phyloP scores from a whole-genome alignment of 2,797 vertebrate genomes.

The Uromys caudimaculatus region DNA sequence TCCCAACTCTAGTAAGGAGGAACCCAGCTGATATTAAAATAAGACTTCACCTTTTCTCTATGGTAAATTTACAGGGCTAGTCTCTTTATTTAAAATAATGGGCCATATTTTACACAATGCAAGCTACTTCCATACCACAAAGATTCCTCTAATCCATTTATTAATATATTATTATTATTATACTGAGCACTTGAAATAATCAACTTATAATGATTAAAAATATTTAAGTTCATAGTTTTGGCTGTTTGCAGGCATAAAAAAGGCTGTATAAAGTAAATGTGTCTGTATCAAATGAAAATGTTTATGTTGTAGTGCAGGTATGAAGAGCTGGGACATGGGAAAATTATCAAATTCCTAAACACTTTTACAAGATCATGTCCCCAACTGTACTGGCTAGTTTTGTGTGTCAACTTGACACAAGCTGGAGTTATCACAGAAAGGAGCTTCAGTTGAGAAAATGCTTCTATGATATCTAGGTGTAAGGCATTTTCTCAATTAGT shows the following conservation, averaged over 20 bases:
- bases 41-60: background rate
- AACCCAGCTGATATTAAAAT: background rate
- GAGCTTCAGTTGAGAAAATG: no score
- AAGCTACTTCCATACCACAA: background rate
- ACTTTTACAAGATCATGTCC: background rate
- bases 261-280: background rate
- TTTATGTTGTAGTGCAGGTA: background rate
- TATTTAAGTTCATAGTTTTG: background rate
- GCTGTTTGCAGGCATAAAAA: background rate
- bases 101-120: background rate
- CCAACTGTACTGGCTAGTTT: no score
- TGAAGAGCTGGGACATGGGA: background rate
- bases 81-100: background rate
- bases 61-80: fast-evolving
- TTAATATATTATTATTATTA: background rate
- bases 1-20: background rate
- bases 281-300: background rate
- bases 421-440: no score
- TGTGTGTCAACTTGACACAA: no score
- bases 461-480: no score
- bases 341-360: no score
- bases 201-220: background rate
- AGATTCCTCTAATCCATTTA: background rate
- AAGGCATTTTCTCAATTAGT: no score
- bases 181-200: background rate